These are phyloP conservation scores for Zophobas morio DNA, from an alignment of 1,140 invertebrate species.

Conservation along the genomic window DNA sequence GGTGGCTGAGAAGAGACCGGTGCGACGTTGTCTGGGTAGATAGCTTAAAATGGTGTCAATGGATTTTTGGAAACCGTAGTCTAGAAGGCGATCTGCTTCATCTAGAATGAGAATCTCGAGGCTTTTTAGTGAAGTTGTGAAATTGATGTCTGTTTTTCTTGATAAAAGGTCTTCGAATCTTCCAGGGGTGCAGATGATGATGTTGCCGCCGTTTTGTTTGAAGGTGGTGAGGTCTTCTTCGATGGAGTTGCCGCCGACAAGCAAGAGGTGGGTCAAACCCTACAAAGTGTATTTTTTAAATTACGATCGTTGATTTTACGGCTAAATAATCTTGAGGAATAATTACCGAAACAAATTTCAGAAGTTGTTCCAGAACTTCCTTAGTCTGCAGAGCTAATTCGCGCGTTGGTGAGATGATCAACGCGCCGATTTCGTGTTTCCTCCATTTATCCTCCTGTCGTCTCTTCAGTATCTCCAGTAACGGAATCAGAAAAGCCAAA, in stretches of 20 bases:
- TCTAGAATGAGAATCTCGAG: conserved; percentile 95
- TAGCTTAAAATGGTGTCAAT: conserved; percentile 92
- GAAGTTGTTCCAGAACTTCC: conserved; percentile 75
- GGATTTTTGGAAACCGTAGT: conserved; percentile 92
- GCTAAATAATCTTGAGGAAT: too few species aligned
- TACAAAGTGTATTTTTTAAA: too few species aligned
- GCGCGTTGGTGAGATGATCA: conserved; percentile 94
- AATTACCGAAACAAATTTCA: conserved; percentile 53
- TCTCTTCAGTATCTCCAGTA: conserved; percentile 88
- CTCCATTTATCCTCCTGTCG: conserved; percentile 76
- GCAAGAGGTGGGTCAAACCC: conserved; percentile 73
- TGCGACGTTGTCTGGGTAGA: conserved; percentile 93
- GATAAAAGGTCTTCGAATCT: conserved; percentile 90
- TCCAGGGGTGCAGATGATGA: conserved; percentile 94
- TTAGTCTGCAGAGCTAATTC: conserved; percentile 93
- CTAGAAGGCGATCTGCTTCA: conserved; percentile 96
- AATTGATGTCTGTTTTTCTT: conserved; percentile 75
- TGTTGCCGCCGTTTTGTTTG: conserved; percentile 82
- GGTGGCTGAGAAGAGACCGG: conserved; percentile 98
- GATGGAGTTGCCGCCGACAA: conserved; percentile 88
- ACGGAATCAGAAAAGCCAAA: conserved; percentile 92
- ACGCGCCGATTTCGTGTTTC: conserved; percentile 85
- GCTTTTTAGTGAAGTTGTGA: conserved; percentile 79
- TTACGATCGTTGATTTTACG: too few species aligned
- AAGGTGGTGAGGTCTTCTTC: conserved; percentile 81